phyloP scores from a whole-genome alignment of 2,888 invertebrate species.

The Bembecia ichneumoniformis region DNA sequence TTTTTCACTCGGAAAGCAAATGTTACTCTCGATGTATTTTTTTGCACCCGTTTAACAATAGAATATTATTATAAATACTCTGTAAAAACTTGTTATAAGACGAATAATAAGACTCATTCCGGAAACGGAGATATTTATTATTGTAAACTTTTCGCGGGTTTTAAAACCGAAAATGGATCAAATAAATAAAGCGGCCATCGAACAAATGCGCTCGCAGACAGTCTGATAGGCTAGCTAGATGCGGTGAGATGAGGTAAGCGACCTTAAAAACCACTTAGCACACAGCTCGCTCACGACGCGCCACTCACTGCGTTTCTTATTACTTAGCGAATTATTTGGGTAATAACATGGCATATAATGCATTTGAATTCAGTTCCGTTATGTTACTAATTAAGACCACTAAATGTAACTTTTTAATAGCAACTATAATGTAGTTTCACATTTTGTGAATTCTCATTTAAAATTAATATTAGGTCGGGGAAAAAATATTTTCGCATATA shows the following conservation, averaged over 20 bases:
- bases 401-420: neutral
- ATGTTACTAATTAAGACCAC: slow-evolving; percentile 6
- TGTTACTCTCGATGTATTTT: neutral
- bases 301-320: slow-evolving; percentile 54
- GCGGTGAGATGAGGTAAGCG: slow-evolving; percentile 62
- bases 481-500: too few species aligned
- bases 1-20: slow-evolving; percentile 13
- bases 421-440: too few species aligned
- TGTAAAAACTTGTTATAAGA: too few species aligned
- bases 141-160: slow-evolving; percentile 7
- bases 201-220: slow-evolving; percentile 44
- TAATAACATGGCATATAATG: slow-evolving; percentile 24
- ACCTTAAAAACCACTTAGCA: slow-evolving; percentile 68
- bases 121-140: too few species aligned
- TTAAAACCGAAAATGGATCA: slow-evolving; percentile 26
- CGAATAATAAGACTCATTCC: too few species aligned
- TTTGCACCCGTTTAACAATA: neutral
- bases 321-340: slow-evolving; percentile 52
- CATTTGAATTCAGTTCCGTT: neutral
- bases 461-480: too few species aligned
- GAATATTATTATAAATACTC: too few species aligned
- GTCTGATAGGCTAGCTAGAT: slow-evolving; percentile 17
- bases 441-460: too few species aligned
- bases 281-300: slow-evolving; percentile 38
- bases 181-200: slow-evolving; percentile 37